Base-by-base conservation (phyloP, 1,140 invertebrate species). In the Cotesia chilonis region DNA sequence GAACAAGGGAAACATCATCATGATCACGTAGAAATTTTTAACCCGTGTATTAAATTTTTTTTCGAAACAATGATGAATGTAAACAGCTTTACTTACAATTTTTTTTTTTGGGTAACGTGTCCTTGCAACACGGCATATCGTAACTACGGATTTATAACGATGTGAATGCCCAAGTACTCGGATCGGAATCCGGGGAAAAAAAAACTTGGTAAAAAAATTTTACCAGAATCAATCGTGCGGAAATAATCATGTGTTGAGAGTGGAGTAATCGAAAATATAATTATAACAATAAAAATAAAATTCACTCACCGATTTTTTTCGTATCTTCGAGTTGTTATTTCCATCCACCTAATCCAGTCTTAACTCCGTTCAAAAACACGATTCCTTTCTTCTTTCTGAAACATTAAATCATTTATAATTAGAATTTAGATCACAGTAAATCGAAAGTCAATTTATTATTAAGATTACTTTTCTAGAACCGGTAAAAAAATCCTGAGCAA, bases 161-260 rank as follows among this genome's bases (percentile, higher is more conserved):
- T 70, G 68, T 38, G 60, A 70, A 51, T 41, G 10, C 17, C 51
- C 20, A 71, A 51, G 51, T 51, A 54, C 70, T 65, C 47, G 28
- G 55, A 71, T 71, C 65, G 47, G 63, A 71, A 65, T 71, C 70
- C 63, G 17, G 4, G 5, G 6, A 9, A 36, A 63, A 61, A 59
- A 47, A 66, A 66, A 64, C 36, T 28, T 5, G 9, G 47, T 47
- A 65, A 65, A 66, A 71, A 66, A 71, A 66, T 12, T 2, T 20
- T 36, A 28, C 17, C 17, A 52, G 36, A 54, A 41, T 71, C 70
- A 57, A 71, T 71, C 70, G 65, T 71, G 70, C 70, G 70, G 70
- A 71, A 71, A 71, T 71, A 71, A 71, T 71, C 36, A 61, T 51
- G 17, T 47, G 65, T 71, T 71, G 59, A 71, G 65, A 28, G 36